Conservation (phyloP, 1,140 invertebrate genomes). For the Microplitis mediator region DNA sequence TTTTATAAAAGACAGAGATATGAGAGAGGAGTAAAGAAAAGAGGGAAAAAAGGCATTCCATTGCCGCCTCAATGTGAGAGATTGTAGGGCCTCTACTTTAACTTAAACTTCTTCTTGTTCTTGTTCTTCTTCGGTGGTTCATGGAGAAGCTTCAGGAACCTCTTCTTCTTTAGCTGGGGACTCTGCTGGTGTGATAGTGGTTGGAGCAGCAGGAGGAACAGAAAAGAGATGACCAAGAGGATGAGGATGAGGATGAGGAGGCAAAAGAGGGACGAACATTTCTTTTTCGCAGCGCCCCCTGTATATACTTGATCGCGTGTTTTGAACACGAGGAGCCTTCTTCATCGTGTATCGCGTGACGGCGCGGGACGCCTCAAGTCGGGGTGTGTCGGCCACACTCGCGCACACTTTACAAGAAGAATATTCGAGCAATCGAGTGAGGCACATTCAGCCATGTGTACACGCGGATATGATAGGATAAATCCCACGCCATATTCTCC, state of each 20-base stretch:
- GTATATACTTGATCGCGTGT: conserved; percentile 21
- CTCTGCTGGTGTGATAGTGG: not conserved
- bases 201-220: not conserved
- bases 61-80: conserved; percentile 25
- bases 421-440: conserved; percentile 20
- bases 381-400: conserved; percentile 29
- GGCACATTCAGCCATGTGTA: conserved; percentile 11
- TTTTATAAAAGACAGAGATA: not conserved
- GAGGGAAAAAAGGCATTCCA: conserved; percentile 21
- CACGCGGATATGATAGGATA: conserved; percentile 22
- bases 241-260: not conserved
- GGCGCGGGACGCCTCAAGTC: conserved; percentile 23
- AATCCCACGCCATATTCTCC: conserved; percentile 22
- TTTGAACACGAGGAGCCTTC: conserved; percentile 21
- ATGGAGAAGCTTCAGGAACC: not conserved
- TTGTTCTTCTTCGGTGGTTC: not conserved
- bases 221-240: not conserved
- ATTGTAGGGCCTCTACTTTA: not conserved
- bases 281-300: conserved; percentile 6
- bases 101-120: not conserved
- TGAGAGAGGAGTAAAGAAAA: not conserved
- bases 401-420: conserved; percentile 20
- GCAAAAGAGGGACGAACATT: too few relatives aligned
- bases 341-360: conserved; percentile 28
- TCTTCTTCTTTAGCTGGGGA: not conserved